Percentiles rank a stretch among this genome's conserved stretches.
Evolutionary conservation across 2,888 invertebrate genomes (phyloP).

Genomic region (Dicranocentrus wangi): DNA sequence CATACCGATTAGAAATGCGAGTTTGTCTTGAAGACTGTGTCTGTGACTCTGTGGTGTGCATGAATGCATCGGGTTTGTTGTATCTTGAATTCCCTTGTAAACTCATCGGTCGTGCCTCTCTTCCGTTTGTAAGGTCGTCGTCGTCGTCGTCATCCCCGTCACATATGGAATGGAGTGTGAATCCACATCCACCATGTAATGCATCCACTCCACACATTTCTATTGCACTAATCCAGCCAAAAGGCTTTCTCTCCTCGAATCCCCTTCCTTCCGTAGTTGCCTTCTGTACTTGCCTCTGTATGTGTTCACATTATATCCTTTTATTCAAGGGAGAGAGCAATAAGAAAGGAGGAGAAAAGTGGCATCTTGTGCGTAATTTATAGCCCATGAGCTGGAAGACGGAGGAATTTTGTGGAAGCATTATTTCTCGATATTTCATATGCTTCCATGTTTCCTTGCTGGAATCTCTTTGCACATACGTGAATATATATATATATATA

Average conservation of each 20-base stretch:
- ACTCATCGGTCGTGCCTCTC: no score
- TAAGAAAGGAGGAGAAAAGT: conserved; percentile 59
- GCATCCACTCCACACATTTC: background rate
- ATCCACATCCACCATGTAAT: background rate
- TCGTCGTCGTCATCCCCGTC: background rate
- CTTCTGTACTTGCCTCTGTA: no score
- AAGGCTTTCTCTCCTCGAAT: conserved; percentile 8
- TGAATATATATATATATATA: no score
- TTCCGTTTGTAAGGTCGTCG: conserved; percentile 10
- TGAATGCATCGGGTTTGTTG: conserved; percentile 4
- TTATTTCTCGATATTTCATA: conserved; percentile 72
- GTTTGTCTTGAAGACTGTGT: no score
- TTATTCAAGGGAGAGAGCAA: conserved; percentile 37
- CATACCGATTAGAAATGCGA: no score
- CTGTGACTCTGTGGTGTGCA: background rate
- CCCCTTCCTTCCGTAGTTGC: background rate
- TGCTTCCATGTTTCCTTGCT: conserved; percentile 4
- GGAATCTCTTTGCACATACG: background rate
- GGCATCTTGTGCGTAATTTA: conserved; percentile 68
- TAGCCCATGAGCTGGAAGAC: conserved; percentile 63
- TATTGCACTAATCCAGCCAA: background rate
- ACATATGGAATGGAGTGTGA: background rate
- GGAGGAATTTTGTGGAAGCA: conserved; percentile 72
- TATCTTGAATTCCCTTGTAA: no score
- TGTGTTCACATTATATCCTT: background rate